Evolutionary conservation across 1,140 invertebrate species (phyloP).

Genomic region (Batillaria attramentaria): DNA sequence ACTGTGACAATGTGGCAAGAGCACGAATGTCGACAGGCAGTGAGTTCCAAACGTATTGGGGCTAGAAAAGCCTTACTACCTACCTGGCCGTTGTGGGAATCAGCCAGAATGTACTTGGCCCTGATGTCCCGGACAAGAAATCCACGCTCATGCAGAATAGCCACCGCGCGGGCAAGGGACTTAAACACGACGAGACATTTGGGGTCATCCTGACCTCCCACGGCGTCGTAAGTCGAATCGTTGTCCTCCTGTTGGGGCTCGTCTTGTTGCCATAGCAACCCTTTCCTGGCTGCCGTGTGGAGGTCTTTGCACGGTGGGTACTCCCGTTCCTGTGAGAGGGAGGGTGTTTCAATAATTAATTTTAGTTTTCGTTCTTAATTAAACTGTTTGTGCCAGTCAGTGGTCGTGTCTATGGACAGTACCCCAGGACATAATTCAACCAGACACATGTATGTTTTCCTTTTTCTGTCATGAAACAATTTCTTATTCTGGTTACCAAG

Average conservation of each 20-base stretch:
- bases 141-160: not conserved
- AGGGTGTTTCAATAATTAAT: too few relatives aligned
- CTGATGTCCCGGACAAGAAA: slow-evolving; percentile 12
- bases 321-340: not conserved
- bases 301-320: not conserved
- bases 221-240: too few relatives aligned
- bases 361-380: too few relatives aligned
- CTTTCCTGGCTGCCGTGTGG: not conserved
- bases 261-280: not conserved
- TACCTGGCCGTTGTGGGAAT: not conserved
- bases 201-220: not conserved
- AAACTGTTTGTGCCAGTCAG: not conserved
- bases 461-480: too few relatives aligned
- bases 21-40: too few relatives aligned
- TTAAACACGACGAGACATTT: not conserved
- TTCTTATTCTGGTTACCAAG: too few relatives aligned
- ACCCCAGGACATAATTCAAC: not conserved
- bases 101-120: not conserved
- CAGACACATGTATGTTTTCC: not conserved
- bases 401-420: not conserved
- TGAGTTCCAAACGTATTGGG: too few relatives aligned
- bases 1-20: too few relatives aligned
- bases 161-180: not conserved
- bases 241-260: not conserved
- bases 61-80: too few relatives aligned